These are phyloP conservation scores for Pedionomus torquatus DNA, from an alignment of 2,113 vertebrate genomes.

Conservation along the genomic window DNA sequence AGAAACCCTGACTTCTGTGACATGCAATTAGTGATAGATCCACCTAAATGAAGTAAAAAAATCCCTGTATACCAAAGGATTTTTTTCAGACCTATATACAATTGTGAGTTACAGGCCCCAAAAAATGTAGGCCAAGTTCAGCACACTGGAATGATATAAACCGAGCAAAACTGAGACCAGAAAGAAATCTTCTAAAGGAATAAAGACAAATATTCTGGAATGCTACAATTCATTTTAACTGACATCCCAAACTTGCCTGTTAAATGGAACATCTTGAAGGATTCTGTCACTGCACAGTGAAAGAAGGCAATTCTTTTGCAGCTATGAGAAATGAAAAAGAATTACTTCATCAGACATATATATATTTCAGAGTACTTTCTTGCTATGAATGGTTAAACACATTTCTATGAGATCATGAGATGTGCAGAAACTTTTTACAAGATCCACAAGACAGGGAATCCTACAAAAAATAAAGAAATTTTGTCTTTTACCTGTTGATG, in stretches of 20 bases:
- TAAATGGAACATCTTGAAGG: conserved; percentile 97
- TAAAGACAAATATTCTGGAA: not conserved
- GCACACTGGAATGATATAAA: not conserved
- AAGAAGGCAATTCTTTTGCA: conserved; percentile 98
- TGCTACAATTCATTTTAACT: not conserved
- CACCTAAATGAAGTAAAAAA: not conserved
- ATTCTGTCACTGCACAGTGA: conserved; percentile 98
- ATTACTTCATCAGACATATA: not conserved
- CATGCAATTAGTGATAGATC: not conserved
- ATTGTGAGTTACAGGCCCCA: not conserved
- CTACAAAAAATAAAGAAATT: not conserved
- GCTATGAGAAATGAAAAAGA: conserved; percentile 70
- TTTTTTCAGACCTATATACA: not conserved
- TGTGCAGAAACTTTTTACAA: not conserved
- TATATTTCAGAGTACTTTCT: not conserved
- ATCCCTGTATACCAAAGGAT: not conserved
- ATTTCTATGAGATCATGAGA: not conserved
- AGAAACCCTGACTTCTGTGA: not conserved
- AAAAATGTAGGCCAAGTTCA: not conserved
- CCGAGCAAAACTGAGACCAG: not conserved
- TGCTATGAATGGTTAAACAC: not conserved
- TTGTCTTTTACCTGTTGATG: conserved; percentile 85
- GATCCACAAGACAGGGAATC: not conserved
- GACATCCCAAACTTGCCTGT: conserved; percentile 82
- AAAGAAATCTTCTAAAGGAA: not conserved